Evolutionary conservation across 2,113 vertebrate species (phyloP).

Genomic region (Trinectes maculatus): DNA sequence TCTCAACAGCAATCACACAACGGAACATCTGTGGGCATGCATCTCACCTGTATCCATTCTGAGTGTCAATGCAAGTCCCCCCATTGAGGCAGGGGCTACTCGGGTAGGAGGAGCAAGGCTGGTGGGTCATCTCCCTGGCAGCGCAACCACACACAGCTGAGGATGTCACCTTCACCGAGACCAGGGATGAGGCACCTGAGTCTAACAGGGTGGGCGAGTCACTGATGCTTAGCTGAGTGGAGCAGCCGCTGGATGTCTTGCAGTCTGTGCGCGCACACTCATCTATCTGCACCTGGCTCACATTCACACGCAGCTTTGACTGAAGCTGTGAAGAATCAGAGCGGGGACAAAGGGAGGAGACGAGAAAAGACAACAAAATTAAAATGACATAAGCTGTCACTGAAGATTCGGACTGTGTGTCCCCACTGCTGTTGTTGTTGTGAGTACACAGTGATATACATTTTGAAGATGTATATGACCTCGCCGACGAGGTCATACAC

Average conservation of each 20-base stretch:
- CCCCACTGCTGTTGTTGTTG: not conserved
- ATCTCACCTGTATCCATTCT: constrained; percentile 87
- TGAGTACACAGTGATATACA: not conserved
- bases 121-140: constrained; percentile 78
- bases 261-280: constrained; percentile 84
- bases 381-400: constrained; percentile 23
- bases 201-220: constrained; percentile 81
- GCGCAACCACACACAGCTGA: constrained; percentile 76
- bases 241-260: constrained; percentile 72
- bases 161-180: constrained; percentile 77
- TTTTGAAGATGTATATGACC: no score
- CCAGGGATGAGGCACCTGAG: constrained; percentile 79
- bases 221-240: constrained; percentile 73
- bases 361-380: constrained; percentile 9
- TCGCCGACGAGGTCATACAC: no score
- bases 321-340: constrained; percentile 79
- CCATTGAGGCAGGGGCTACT: constrained; percentile 86
- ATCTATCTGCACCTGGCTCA: constrained; percentile 85
- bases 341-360: constrained; percentile 11
- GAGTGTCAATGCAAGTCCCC: constrained; percentile 84
- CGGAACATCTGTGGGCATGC: not conserved
- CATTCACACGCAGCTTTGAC: constrained; percentile 78
- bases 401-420: constrained; percentile 25
- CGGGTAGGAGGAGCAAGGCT: constrained; percentile 81
- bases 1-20: not conserved